A percentile compares a stretch with the other conserved stretches of the same genome.
Conservation (phyloP, 2,113 vertebrate genomes). For the Seriola rivoliana region DNA sequence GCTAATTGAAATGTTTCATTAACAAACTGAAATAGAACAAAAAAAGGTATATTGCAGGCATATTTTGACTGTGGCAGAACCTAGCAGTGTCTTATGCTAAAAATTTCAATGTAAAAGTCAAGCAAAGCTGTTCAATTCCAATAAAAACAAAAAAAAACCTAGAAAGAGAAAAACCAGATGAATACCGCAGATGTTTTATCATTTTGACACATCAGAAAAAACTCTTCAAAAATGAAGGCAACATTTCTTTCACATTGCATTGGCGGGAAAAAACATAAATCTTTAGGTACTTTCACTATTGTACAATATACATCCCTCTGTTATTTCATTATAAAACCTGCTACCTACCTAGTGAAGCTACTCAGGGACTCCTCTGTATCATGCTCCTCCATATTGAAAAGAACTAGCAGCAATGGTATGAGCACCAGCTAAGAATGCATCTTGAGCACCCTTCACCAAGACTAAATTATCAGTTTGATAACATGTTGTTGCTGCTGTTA, state of each 20-base stretch:
- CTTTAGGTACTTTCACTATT: too few species aligned
- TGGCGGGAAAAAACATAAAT: too few species aligned
- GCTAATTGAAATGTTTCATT: too few species aligned
- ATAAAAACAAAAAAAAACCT: neutral
- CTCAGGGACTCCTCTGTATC: neutral
- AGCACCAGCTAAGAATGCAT: neutral
- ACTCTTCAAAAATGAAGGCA: neutral
- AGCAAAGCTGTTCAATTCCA: neutral
- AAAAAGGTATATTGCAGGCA: too few species aligned
- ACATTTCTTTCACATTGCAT: too few species aligned
- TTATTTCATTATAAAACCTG: neutral
- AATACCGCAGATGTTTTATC: neutral
- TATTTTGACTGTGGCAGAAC: too few species aligned
- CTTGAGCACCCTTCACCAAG: neutral
- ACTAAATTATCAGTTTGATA: neutral
- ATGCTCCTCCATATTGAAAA: neutral
- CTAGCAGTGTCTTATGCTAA: neutral
- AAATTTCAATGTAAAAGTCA: too few species aligned
- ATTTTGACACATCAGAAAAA: neutral
- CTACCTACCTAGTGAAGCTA: neutral
- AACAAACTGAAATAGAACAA: too few species aligned
- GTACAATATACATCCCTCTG: too few species aligned
- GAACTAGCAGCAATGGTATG: neutral
- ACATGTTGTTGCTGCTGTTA: neutral
- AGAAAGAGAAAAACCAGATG: neutral